Percentiles rank a stretch among this genome's conserved stretches.
Conservation (phyloP, 2,797 vertebrate genomes). For the Sebastes umbrosus region DNA sequence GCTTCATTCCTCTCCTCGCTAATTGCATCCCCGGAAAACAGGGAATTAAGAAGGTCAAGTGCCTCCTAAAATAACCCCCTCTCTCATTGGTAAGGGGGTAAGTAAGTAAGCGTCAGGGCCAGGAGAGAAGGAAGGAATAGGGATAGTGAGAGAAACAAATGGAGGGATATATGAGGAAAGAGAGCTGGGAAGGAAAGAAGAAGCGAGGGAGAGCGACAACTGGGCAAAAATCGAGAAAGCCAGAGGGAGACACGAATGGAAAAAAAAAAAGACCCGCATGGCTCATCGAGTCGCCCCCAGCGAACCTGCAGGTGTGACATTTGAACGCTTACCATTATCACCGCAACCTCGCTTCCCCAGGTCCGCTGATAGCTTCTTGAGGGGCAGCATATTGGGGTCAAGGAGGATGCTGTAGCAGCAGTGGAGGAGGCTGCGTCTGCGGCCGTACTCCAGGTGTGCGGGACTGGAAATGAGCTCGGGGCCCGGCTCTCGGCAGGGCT, state of each 20-base stretch:
- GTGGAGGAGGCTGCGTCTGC: slow-evolving; percentile 15
- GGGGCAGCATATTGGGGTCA: slow-evolving; percentile 54
- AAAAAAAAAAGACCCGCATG: slow-evolving; percentile 5
- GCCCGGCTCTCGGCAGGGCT: slow-evolving; percentile 27
- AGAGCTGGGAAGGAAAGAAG: background rate
- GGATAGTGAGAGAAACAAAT: background rate
- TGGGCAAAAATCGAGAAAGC: background rate
- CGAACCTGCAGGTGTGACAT: slow-evolving; percentile 48
- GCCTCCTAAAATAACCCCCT: slow-evolving; percentile 41
- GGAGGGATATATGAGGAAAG: background rate
- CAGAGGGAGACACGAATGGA: slow-evolving; percentile 6
- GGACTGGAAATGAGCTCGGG: slow-evolving; percentile 24
- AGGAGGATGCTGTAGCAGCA: slow-evolving; percentile 33
- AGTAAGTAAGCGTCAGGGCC: background rate
- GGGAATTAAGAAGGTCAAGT: slow-evolving; percentile 55
- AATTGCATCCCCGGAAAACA: slow-evolving; percentile 48
- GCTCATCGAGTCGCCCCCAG: slow-evolving; percentile 14
- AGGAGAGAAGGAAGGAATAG: background rate
- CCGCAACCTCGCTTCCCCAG: slow-evolving; percentile 26
- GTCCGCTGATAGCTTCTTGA: slow-evolving; percentile 41
- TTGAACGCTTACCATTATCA: slow-evolving; percentile 38
- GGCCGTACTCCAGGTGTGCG: slow-evolving; percentile 16
- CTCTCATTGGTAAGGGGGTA: background rate
- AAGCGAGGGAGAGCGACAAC: background rate
- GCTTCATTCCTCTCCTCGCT: slow-evolving; percentile 28